Percentiles rank a stretch among this genome's conserved stretches.
phyloP scores from a whole-genome alignment of 2,113 vertebrate species.

The Zingel zingel region DNA sequence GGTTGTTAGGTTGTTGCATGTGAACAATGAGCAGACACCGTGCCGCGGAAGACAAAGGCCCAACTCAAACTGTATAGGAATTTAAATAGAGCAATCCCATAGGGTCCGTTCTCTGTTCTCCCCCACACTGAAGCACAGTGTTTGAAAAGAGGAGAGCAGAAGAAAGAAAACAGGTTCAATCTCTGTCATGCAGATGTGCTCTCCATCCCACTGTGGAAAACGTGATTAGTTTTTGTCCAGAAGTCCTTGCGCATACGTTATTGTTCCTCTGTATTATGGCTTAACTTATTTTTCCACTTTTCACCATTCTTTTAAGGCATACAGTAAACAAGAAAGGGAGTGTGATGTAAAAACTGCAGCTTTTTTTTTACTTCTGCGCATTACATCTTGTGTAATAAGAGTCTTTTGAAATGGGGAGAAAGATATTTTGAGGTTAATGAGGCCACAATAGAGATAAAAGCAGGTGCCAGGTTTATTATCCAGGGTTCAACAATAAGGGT shows the following conservation, averaged over 20 bases:
- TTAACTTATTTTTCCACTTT: conserved; percentile 65
- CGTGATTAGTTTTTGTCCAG: conserved; percentile 81
- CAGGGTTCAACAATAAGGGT: no score
- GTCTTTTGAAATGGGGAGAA: conserved; percentile 9
- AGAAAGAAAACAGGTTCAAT: conserved; percentile 59
- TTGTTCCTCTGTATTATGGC: conserved; percentile 65
- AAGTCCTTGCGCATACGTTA: conserved; percentile 73
- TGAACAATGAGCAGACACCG: conserved; percentile 49
- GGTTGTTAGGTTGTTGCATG: conserved; percentile 32
- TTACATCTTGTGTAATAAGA: neutral
- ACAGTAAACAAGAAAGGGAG: conserved; percentile 55
- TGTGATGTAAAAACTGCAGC: conserved; percentile 44
- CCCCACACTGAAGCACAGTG: conserved; percentile 39
- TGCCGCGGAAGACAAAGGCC: conserved; percentile 43
- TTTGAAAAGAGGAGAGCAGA: conserved; percentile 44
- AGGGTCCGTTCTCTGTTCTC: conserved; percentile 64
- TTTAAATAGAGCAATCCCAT: conserved; percentile 65
- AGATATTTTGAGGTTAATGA: neutral
- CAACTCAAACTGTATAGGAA: conserved; percentile 56
- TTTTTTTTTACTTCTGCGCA: conserved; percentile 27
- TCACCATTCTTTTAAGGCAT: conserved; percentile 53
- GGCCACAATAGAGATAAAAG: neutral
- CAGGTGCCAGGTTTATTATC: neutral
- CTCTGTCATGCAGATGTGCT: conserved; percentile 67
- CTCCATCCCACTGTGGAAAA: conserved; percentile 79